Evolutionary conservation across 2,797 vertebrate species (phyloP).

Genomic region (Spheniscus humboldti): DNA sequence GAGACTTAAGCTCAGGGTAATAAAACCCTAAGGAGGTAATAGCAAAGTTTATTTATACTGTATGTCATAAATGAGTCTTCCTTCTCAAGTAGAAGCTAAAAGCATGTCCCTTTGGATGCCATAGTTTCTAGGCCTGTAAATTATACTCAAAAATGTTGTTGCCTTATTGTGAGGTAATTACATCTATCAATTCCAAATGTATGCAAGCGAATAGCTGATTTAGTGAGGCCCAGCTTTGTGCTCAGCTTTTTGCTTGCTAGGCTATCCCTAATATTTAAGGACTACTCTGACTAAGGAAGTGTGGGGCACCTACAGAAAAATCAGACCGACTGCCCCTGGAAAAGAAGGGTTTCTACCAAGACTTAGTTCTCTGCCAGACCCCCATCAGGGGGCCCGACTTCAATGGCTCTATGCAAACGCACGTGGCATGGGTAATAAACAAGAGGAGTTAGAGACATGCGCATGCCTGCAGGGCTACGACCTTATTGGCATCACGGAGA

Average conservation of each 20-base stretch:
- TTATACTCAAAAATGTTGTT: background rate
- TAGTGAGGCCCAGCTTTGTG: background rate
- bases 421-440: no score
- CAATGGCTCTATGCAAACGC: no score
- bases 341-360: background rate
- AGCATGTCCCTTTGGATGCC: background rate
- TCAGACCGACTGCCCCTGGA: background rate
- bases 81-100: background rate
- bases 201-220: background rate
- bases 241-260: background rate
- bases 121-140: background rate
- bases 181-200: background rate
- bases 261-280: background rate
- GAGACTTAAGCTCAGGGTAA: background rate
- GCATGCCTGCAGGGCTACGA: no score
- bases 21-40: background rate
- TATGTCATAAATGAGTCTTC: background rate
- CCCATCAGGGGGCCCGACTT: no score
- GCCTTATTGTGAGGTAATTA: background rate
- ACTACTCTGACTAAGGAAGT: background rate
- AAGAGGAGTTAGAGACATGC: no score
- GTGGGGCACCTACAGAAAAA: background rate
- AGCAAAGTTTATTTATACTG: background rate
- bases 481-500: no score
- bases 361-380: background rate